phyloP scores from a whole-genome alignment of 2,888 invertebrate species.

The Frankliniella intonsa region DNA sequence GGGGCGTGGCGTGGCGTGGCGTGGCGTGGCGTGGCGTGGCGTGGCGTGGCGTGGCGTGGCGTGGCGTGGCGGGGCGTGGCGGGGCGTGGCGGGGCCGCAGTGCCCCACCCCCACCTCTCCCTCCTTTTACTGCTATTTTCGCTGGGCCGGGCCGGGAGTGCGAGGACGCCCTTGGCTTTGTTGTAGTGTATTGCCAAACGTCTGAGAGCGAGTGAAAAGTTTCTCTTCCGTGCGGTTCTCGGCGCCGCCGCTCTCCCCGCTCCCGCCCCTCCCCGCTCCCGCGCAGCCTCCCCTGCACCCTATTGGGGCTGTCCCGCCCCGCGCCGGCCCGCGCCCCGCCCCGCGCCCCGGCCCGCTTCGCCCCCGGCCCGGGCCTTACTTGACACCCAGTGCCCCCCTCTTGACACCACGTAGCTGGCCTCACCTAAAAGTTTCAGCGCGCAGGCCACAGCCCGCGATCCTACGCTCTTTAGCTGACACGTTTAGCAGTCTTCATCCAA shows the following conservation, averaged over 20 bases:
- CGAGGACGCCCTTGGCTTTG: too few species aligned
- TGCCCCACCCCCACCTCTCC: background rate
- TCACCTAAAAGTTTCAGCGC: constrained; percentile 26
- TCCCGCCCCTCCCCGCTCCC: background rate
- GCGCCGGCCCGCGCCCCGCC: background rate
- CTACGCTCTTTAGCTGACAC: constrained; percentile 26
- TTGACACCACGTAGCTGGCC: constrained; percentile 25
- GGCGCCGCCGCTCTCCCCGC: background rate
- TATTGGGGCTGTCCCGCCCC: background rate
- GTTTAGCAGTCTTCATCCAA: constrained; percentile 25
- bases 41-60: background rate
- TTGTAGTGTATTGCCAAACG: too few species aligned
- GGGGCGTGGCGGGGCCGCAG: background rate
- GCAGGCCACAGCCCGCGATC: constrained; percentile 25
- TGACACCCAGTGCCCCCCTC: constrained; percentile 25
- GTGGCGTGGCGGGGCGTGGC: background rate
- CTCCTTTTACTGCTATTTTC: too few species aligned
- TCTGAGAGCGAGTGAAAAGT: background rate
- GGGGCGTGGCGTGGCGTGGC: too few species aligned
- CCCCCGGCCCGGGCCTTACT: constrained; percentile 2
- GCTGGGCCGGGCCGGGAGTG: too few species aligned
- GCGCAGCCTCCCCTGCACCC: background rate
- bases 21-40: background rate
- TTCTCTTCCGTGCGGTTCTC: background rate
- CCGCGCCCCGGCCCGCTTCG: background rate